phyloP scores from a whole-genome alignment of 2,797 vertebrate genomes.

The Coluber constrictor region DNA sequence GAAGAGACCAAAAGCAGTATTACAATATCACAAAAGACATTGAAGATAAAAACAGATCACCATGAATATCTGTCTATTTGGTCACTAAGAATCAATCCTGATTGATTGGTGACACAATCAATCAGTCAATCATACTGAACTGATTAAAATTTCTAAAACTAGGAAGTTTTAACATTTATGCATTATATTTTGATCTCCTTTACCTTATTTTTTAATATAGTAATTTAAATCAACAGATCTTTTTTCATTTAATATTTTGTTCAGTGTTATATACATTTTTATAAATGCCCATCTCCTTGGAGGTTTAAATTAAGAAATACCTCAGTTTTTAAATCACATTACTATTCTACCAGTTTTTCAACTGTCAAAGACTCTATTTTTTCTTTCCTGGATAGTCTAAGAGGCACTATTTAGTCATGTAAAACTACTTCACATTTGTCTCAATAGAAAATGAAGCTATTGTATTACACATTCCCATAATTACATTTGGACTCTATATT shows the following conservation, averaged over 20 bases:
- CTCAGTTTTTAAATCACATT: conserved; percentile 44
- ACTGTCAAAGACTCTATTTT: conserved; percentile 49
- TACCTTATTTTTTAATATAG: background rate
- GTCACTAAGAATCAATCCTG: background rate
- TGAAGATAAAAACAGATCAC: background rate
- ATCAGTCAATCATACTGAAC: background rate
- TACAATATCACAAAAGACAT: background rate
- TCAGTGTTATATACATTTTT: background rate
- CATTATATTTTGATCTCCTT: background rate
- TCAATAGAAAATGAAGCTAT: conserved; percentile 65
- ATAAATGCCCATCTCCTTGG: background rate
- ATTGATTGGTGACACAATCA: background rate
- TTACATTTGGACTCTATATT: conserved; percentile 48
- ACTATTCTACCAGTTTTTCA: conserved; percentile 58
- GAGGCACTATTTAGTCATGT: conserved; percentile 62
- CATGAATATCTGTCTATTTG: background rate
- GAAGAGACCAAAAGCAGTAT: background rate
- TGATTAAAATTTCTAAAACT: background rate
- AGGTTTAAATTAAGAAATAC: conserved; percentile 33
- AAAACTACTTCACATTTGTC: conserved; percentile 62
- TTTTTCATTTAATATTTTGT: background rate
- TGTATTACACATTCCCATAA: conserved; percentile 49
- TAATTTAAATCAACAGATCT: background rate
- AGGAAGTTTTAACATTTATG: background rate
- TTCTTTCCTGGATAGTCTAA: conserved; percentile 43